Evolutionary conservation across 2,888 invertebrate genomes (phyloP).

Genomic region (Pterobdella sp.): DNA sequence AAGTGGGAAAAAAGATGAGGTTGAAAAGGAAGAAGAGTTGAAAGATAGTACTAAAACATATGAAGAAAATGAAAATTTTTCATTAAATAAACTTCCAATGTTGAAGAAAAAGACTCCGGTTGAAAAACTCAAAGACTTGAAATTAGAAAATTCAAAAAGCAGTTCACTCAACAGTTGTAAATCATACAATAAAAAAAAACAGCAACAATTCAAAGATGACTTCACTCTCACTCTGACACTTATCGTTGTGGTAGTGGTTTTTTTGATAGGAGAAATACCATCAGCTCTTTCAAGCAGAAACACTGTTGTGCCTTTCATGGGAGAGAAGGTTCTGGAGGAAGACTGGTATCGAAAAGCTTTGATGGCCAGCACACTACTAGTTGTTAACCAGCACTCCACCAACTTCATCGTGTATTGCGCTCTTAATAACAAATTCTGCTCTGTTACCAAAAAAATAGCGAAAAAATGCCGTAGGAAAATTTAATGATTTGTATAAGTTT

Average conservation of each 20-base stretch:
- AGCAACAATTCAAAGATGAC: conserved; percentile 24
- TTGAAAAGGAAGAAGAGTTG: not conserved
- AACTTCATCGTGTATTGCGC: conserved; percentile 36
- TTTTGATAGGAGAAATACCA: conserved; percentile 35
- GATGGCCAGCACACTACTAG: conserved; percentile 32
- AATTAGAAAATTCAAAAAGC: no score
- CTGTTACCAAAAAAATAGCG: conserved; percentile 17
- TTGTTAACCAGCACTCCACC: conserved; percentile 33
- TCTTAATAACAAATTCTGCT: conserved; percentile 34
- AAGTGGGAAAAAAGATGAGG: not conserved
- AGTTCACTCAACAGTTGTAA: no score
- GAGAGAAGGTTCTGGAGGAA: conserved; percentile 22
- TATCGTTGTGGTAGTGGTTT: conserved; percentile 34
- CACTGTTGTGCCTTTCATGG: conserved; percentile 28
- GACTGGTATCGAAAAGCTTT: conserved; percentile 25
- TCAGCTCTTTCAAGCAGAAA: conserved; percentile 32
- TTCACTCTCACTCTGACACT: conserved; percentile 33
- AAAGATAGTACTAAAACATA: not conserved
- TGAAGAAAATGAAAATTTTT: conserved; percentile 10
- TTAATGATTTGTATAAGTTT: not conserved
- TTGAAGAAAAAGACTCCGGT: no score
- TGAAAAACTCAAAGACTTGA: no score
- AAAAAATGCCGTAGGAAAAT: not conserved
- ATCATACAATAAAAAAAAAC: not conserved
- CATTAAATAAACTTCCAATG: no score